Percentiles rank a stretch among this genome's conserved stretches.
Conservation (phyloP, 2,888 invertebrate genomes). For the Clistopyga incitator region DNA sequence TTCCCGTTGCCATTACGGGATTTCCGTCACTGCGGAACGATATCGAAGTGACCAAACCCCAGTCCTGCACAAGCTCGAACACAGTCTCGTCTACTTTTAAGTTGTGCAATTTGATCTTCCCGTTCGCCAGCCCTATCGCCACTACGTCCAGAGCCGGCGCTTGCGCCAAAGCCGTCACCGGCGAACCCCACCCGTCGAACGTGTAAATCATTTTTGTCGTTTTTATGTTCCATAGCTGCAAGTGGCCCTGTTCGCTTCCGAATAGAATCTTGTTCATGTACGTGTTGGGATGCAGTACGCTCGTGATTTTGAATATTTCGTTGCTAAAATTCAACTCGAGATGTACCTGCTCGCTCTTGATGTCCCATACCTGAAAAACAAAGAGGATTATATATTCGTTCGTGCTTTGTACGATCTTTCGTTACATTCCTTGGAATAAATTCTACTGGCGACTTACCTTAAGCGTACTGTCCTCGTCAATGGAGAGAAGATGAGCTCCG, state of each 20-base stretch:
- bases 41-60: conserved; percentile 94
- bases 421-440: too few relatives aligned
- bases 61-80: conserved; percentile 95
- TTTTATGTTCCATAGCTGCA: conserved; percentile 96
- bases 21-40: conserved; percentile 94
- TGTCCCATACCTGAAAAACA: conserved; percentile 88
- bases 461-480: conserved; percentile 91
- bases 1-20: conserved; percentile 94
- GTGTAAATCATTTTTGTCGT: conserved; percentile 91
- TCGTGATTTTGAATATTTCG: conserved; percentile 90
- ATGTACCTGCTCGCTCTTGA: conserved; percentile 89
- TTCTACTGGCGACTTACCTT: too few relatives aligned
- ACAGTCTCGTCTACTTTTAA: conserved; percentile 93
- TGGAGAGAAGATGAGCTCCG: conserved; percentile 93
- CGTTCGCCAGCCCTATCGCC: conserved; percentile 93
- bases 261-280: conserved; percentile 97
- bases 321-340: conserved; percentile 89
- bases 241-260: conserved; percentile 92
- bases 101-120: conserved; percentile 94
- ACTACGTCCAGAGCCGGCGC: conserved; percentile 97
- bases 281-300: conserved; percentile 96
- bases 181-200: conserved; percentile 90
- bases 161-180: conserved; percentile 91
- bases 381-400: too few relatives aligned
- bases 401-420: too few relatives aligned